Percentiles rank a stretch among this genome's conserved stretches.
Evolutionary conservation across 1,140 invertebrate species (phyloP).

Genomic region (Heterodera carotae): DNA sequence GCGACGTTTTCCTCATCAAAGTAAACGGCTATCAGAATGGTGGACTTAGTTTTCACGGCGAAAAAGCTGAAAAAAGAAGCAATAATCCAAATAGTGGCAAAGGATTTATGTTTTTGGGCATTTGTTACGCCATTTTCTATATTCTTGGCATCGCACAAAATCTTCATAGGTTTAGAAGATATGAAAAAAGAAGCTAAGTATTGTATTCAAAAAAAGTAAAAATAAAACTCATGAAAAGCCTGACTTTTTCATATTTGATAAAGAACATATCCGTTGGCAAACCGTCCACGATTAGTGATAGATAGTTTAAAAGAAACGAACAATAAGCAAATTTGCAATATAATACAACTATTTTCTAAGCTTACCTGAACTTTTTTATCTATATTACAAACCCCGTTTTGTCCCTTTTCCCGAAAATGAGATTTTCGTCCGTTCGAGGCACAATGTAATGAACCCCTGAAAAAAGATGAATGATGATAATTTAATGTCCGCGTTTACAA

Average conservation of each 20-base stretch:
- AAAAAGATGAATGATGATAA: slow-evolving; percentile 18
- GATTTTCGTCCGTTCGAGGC: slow-evolving; percentile 61
- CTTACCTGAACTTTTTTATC: too few species aligned
- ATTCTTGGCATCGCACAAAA: too few species aligned
- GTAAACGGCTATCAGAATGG: slow-evolving; percentile 60
- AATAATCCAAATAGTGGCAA: neutral
- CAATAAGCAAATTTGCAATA: too few species aligned
- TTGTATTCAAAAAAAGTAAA: too few species aligned
- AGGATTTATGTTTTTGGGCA: neutral
- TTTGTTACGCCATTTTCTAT: neutral
- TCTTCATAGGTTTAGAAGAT: too few species aligned
- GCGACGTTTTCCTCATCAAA: slow-evolving; percentile 59
- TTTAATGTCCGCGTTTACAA: neutral
- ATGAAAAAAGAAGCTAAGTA: too few species aligned
- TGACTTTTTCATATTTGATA: too few species aligned
- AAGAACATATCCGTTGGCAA: too few species aligned
- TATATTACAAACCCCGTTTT: slow-evolving; percentile 59
- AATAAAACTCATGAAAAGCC: too few species aligned
- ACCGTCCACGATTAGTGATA: too few species aligned
- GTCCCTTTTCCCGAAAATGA: slow-evolving; percentile 66
- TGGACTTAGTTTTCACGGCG: slow-evolving; percentile 58
- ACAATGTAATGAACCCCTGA: slow-evolving; percentile 61
- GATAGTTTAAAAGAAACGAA: too few species aligned
- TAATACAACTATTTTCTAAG: too few species aligned
- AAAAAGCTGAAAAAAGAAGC: slow-evolving; percentile 44